Conservation (phyloP, 2,113 vertebrate species). For the Origma solitaria region DNA sequence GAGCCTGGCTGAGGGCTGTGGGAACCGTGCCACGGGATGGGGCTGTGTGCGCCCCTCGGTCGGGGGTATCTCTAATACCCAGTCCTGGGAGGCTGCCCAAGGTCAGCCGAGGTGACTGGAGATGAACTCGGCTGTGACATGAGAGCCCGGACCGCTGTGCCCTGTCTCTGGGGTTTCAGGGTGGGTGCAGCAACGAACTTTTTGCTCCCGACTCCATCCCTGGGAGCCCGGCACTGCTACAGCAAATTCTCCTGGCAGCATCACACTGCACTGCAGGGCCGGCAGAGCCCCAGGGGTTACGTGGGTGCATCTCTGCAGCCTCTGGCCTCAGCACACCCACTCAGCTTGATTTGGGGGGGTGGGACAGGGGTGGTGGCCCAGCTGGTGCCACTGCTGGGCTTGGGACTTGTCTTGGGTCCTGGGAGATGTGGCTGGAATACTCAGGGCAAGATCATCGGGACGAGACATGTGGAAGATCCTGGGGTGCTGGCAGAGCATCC, state of each 20-base stretch:
- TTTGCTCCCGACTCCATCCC: neutral
- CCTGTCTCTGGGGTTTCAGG: neutral
- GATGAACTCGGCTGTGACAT: neutral
- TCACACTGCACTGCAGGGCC: neutral
- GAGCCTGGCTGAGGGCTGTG: accelerated
- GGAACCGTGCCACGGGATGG: accelerated
- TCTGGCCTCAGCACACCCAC: neutral
- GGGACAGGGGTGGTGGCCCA: accelerated
- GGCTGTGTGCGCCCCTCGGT: neutral
- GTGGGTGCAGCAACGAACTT: accelerated
- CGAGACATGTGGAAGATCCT: accelerated
- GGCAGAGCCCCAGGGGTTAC: accelerated
- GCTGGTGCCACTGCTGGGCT: accelerated
- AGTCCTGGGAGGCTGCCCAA: neutral
- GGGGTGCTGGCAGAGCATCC: neutral
- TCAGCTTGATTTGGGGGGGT: accelerated
- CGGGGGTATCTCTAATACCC: neutral
- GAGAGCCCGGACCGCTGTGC: neutral
- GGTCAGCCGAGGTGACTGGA: neutral
- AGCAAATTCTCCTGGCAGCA: neutral
- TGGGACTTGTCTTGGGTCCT: neutral
- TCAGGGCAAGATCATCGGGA: accelerated
- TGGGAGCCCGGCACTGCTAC: neutral
- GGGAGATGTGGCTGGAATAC: neutral
- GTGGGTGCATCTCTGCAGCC: neutral